A percentile compares a stretch with the other conserved stretches of the same genome.
Evolutionary conservation across 2,888 invertebrate genomes (phyloP).

Genomic region (Synanthedon tipuliformis): DNA sequence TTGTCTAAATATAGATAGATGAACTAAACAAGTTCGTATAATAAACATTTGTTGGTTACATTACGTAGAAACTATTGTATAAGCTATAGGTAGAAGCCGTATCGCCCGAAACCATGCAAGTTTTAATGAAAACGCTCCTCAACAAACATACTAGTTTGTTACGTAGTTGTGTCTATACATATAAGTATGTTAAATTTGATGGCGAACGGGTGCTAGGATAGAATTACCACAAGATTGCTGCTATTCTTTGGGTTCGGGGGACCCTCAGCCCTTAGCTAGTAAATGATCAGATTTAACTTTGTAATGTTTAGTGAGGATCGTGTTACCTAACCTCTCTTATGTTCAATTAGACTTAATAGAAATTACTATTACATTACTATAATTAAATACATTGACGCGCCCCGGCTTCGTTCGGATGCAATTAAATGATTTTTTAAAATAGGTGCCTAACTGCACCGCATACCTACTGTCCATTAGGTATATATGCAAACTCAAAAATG

Average conservation of each 20-base stretch:
- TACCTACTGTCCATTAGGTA: no score
- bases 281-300: background rate
- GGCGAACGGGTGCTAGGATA: slow-evolving; percentile 23
- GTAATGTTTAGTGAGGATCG: background rate
- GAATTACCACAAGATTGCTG: slow-evolving; percentile 54
- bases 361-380: no score
- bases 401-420: no score
- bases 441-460: no score
- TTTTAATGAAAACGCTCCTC: slow-evolving; percentile 57
- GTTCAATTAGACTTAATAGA: background rate
- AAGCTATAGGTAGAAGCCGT: background rate
- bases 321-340: background rate
- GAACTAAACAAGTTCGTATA: no score
- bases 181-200: background rate
- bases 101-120: slow-evolving; percentile 43
- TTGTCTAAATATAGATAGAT: no score
- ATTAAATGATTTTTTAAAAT: no score
- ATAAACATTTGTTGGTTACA: no score
- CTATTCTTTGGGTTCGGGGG: slow-evolving; percentile 39
- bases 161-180: background rate
- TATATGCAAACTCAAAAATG: no score
- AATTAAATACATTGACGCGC: no score
- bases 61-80: no score
- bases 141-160: slow-evolving; percentile 11
- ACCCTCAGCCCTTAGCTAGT: slow-evolving; percentile 13